Conservation (phyloP, 2,797 vertebrate species). For the Otolemur crassicaudatus region DNA sequence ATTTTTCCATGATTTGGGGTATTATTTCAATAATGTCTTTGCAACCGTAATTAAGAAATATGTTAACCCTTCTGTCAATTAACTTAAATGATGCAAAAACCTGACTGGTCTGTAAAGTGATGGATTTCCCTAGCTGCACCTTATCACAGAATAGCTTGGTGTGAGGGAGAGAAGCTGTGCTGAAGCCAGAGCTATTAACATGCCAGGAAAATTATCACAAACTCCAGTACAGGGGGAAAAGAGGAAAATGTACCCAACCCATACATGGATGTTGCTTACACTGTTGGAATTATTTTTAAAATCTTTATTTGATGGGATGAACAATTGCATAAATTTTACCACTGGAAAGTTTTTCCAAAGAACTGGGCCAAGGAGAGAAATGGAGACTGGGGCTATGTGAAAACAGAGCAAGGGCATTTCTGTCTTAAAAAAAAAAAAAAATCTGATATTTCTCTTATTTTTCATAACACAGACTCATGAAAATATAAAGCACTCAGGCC, state of each 20-base stretch:
- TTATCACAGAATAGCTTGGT: slow-evolving; percentile 80
- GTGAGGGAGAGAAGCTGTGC: slow-evolving; percentile 58
- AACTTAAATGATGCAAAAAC: slow-evolving; percentile 84
- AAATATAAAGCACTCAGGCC: neutral
- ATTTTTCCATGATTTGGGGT: slow-evolving; percentile 56
- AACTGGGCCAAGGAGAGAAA: neutral
- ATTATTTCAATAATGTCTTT: slow-evolving; percentile 80
- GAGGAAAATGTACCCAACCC: slow-evolving; percentile 59
- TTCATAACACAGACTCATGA: neutral
- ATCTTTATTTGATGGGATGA: slow-evolving; percentile 56
- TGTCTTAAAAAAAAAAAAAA: neutral
- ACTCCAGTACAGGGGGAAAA: slow-evolving; percentile 38
- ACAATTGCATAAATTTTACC: neutral
- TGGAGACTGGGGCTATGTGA: neutral
- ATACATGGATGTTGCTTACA: slow-evolving; percentile 62
- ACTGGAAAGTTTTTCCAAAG: neutral
- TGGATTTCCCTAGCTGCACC: slow-evolving; percentile 78
- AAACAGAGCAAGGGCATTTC: neutral
- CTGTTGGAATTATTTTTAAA: slow-evolving; percentile 66
- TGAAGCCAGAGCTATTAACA: slow-evolving; percentile 67
- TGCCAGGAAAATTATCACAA: slow-evolving; percentile 52
- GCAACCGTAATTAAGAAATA: slow-evolving; percentile 84
- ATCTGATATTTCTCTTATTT: neutral
- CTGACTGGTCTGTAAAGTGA: slow-evolving; percentile 74
- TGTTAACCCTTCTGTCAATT: slow-evolving; percentile 85